Evolutionary conservation across 2,797 vertebrate species (phyloP).

Genomic region (Onychomys leucogaster): DNA sequence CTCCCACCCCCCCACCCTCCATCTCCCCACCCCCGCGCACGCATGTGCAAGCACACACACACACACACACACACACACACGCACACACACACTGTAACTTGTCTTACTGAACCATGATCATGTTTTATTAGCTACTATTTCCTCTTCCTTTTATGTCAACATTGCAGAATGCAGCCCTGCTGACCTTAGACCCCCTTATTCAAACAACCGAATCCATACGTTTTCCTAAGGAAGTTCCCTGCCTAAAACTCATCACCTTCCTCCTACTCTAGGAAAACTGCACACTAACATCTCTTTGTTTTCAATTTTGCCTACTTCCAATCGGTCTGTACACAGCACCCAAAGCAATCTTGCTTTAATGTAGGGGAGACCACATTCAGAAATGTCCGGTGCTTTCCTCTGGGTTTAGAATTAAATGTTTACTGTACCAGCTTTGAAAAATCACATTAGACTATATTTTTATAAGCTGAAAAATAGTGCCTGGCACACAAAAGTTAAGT

Average conservation of each 20-base stretch:
- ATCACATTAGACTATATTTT: constrained; percentile 22
- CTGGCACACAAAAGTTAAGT: background rate
- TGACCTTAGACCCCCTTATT: background rate
- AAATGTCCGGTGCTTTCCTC: background rate
- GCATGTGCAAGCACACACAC: too few relatives aligned
- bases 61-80: too few relatives aligned
- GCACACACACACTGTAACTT: background rate
- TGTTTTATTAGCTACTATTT: constrained; percentile 4
- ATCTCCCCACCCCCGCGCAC: too few relatives aligned
- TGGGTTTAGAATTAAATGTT: constrained; percentile 41
- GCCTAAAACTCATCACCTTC: background rate
- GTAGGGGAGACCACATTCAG: background rate
- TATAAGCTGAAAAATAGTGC: background rate
- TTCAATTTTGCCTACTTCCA: background rate
- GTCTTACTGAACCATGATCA: background rate
- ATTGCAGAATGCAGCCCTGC: background rate
- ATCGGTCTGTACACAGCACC: background rate
- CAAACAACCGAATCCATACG: background rate
- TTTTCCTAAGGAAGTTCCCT: constrained; percentile 16
- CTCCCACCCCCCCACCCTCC: background rate
- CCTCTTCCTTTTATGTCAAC: background rate
- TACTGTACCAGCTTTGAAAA: constrained; percentile 37
- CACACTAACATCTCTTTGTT: background rate
- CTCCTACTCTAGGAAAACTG: background rate
- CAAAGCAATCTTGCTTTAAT: background rate